These are phyloP conservation scores for Lanius ludovicianus DNA, from an alignment of 2,113 vertebrate species.

Conservation along the genomic window DNA sequence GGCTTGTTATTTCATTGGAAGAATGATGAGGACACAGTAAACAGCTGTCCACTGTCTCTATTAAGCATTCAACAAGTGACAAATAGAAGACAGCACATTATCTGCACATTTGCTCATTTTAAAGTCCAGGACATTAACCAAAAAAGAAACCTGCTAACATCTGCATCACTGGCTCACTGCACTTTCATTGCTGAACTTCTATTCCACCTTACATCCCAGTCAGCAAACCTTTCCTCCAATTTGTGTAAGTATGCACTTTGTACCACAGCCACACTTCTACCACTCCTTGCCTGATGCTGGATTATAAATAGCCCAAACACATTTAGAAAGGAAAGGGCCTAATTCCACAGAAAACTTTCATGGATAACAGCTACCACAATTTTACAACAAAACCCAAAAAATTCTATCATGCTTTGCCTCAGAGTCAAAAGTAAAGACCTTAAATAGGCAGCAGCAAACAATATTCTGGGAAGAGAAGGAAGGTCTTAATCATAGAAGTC, in stretches of 20 bases:
- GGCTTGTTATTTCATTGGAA: background rate
- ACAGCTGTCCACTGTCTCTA: background rate
- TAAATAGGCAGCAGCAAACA: background rate
- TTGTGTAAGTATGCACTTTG: background rate
- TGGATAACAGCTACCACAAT: background rate
- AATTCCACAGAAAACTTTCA: background rate
- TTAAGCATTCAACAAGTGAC: background rate
- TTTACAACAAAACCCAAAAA: background rate
- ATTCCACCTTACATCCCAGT: background rate
- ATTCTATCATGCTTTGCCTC: background rate
- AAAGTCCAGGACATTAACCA: background rate
- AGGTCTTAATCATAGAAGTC: background rate
- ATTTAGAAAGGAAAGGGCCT: background rate
- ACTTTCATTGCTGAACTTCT: background rate
- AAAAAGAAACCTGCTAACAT: background rate
- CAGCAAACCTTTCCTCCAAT: background rate
- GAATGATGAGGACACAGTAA: accelerated
- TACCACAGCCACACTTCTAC: background rate
- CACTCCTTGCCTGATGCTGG: background rate
- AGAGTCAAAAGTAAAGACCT: background rate
- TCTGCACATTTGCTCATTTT: background rate
- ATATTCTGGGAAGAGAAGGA: background rate
- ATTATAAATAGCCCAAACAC: background rate
- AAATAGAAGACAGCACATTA: background rate
- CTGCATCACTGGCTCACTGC: background rate